Conservation (phyloP, 1,140 invertebrate species). For the Bombus picipes region DNA sequence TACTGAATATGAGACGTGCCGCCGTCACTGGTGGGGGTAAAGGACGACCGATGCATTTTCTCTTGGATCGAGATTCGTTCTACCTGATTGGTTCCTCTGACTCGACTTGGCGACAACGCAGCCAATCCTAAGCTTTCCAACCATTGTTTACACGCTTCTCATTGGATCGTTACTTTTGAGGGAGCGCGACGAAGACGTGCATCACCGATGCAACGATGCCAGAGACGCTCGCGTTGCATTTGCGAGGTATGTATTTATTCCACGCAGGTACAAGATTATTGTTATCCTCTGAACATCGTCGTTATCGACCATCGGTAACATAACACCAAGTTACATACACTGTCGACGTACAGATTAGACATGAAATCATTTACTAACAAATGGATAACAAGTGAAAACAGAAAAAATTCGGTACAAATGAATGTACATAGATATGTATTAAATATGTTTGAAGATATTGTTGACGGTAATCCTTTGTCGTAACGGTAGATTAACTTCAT, state of each 20-base stretch:
- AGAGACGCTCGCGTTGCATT: constrained; percentile 24
- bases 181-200: constrained; percentile 49
- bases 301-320: not conserved
- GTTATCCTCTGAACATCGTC: not conserved
- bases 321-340: no score
- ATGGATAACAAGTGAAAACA: no score
- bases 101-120: constrained; percentile 78
- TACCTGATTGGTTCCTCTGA: constrained; percentile 59
- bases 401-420: no score
- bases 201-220: constrained; percentile 32
- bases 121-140: constrained; percentile 67
- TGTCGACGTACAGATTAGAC: no score
- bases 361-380: no score
- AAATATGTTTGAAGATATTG: no score
- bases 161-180: constrained; percentile 76
- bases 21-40: constrained; percentile 46
- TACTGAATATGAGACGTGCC: constrained; percentile 74
- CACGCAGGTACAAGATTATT: not conserved
- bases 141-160: constrained; percentile 76
- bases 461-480: not conserved
- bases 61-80: constrained; percentile 10
- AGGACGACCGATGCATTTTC: constrained; percentile 54
- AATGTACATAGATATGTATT: no score
- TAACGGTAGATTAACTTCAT: not conserved
- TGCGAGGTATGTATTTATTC: not conserved